Evolutionary conservation across 2,113 vertebrate genomes (phyloP).

Genomic region (Oncorhynchus mykiss): DNA sequence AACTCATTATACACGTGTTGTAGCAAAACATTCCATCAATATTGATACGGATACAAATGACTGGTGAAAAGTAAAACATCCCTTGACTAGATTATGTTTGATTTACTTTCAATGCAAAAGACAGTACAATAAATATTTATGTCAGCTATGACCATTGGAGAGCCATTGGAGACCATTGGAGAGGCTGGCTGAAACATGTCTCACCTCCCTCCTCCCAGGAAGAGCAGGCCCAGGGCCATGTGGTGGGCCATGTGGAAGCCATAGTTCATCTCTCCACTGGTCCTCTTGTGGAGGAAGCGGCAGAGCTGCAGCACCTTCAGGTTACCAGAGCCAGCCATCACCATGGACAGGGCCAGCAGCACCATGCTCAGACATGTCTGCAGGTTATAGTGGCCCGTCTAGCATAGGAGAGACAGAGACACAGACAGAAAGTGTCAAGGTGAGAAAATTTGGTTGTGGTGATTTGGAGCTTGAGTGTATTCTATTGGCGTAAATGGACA

Average conservation of each 20-base stretch:
- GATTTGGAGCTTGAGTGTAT: constrained; percentile 1
- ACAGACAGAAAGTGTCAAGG: neutral
- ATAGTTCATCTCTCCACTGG: constrained; percentile 95
- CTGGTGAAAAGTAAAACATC: no score
- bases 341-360: constrained; percentile 91
- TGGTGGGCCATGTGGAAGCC: constrained; percentile 98
- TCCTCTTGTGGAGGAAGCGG: constrained; percentile 94
- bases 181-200: constrained; percentile 1
- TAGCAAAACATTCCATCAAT: no score
- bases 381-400: constrained; percentile 93
- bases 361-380: constrained; percentile 93
- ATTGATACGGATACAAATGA: no score
- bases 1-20: no score
- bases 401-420: constrained; percentile 21
- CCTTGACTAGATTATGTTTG: no score
- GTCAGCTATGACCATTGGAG: neutral
- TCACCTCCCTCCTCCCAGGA: constrained; percentile 95
- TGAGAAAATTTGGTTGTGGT: neutral
- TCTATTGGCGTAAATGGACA: neutral
- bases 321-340: constrained; percentile 95
- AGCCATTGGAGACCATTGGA: neutral
- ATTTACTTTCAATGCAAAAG: neutral
- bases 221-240: constrained; percentile 94
- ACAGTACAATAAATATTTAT: neutral
- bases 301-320: constrained; percentile 93